Conservation (phyloP, 2,888 invertebrate species). For the Noctua pronuba region DNA sequence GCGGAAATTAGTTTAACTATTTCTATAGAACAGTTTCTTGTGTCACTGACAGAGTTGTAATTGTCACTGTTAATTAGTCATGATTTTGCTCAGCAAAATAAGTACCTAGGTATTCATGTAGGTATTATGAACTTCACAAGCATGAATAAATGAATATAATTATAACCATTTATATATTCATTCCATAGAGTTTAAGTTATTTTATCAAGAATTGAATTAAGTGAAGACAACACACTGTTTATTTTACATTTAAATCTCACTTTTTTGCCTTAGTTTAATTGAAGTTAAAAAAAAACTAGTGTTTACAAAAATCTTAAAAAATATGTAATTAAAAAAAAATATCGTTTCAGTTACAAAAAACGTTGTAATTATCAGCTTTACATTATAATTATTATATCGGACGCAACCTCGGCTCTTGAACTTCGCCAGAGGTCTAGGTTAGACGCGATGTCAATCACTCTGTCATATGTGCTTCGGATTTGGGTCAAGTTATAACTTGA, state of each 20-base stretch:
- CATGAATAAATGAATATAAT: background rate
- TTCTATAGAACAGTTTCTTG: constrained; percentile 6
- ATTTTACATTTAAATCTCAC: background rate
- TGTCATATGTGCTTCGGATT: background rate
- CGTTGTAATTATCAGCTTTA: constrained; percentile 29
- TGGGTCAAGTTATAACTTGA: background rate
- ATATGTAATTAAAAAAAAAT: constrained; percentile 5
- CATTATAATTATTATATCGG: constrained; percentile 21
- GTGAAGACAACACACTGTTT: background rate
- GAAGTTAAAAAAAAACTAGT: background rate
- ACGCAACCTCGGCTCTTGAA: constrained; percentile 54
- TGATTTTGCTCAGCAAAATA: constrained; percentile 2
- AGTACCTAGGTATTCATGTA: background rate
- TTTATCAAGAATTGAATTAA: no score
- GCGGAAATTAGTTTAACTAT: constrained; percentile 25
- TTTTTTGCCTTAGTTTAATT: background rate
- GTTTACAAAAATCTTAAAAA: background rate
- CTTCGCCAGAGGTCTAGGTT: constrained; percentile 53
- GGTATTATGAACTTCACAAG: background rate
- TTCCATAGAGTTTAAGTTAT: no score
- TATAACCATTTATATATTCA: no score
- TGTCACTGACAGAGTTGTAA: constrained; percentile 4
- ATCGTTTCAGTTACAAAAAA: constrained; percentile 34
- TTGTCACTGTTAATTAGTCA: constrained; percentile 20
- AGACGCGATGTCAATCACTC: constrained; percentile 9